These are phyloP conservation scores for Petrosia ficiformis DNA, from an alignment of 37 sponge, comb jelly and placozoan species.

Conservation along the genomic window DNA sequence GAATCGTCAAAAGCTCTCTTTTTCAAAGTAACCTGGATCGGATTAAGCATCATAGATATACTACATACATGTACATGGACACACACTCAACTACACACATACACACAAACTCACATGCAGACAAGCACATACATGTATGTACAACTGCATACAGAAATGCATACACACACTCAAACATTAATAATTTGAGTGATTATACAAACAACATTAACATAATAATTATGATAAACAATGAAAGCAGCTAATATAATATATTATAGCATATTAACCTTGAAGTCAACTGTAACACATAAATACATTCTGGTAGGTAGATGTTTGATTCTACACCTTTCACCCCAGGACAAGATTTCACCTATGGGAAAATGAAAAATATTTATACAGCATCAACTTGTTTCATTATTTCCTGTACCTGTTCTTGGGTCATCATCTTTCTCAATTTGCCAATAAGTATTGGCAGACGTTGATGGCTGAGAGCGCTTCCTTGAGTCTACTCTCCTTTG, in stretches of 20 bases:
- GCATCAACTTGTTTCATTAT: too few relatives aligned
- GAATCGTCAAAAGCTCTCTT: background rate
- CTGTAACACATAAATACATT: slow-evolving; percentile 55
- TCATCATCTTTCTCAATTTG: slow-evolving; percentile 67
- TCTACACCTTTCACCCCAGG: slow-evolving; percentile 70
- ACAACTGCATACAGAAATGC: background rate
- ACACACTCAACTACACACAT: too few relatives aligned
- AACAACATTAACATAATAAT: too few relatives aligned
- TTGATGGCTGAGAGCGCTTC: slow-evolving; percentile 58
- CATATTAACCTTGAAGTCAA: too few relatives aligned
- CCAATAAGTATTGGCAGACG: slow-evolving; percentile 87
- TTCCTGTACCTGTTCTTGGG: slow-evolving; percentile 59
- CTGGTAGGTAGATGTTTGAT: slow-evolving; percentile 79
- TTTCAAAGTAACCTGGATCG: background rate
- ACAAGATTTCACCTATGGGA: slow-evolving; percentile 59
- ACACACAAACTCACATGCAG: too few relatives aligned
- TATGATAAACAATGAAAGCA: too few relatives aligned
- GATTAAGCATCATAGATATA: background rate
- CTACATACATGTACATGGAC: slow-evolving; percentile 16
- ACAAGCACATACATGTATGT: background rate
- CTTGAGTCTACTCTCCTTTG: slow-evolving; percentile 52
- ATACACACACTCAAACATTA: background rate
- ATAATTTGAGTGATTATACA: background rate
- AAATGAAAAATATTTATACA: too few relatives aligned
- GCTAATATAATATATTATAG: too few relatives aligned